Evolutionary conservation across 2,113 vertebrate species (phyloP).

Genomic region (Meleagris gallopavo): DNA sequence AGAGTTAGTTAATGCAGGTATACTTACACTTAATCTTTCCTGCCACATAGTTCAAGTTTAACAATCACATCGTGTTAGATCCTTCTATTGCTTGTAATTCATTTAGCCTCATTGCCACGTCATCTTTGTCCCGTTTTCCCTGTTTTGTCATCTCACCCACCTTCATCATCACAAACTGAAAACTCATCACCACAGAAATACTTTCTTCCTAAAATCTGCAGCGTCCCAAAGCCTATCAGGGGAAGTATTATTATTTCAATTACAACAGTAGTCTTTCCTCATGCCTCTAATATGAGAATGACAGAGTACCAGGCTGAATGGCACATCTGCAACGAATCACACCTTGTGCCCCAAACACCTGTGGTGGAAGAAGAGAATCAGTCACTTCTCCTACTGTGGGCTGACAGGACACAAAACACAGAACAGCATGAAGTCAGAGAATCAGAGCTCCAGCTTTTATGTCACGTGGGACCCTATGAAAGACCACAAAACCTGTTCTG

Average conservation of each 20-base stretch:
- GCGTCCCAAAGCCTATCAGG: not conserved
- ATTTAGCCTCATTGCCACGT: not conserved
- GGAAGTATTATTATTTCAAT: not conserved
- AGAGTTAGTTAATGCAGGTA: not conserved
- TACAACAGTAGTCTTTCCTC: not conserved
- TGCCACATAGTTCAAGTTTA: not conserved
- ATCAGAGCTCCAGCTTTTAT: conserved; percentile 26
- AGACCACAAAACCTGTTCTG: not conserved
- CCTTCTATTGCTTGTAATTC: not conserved
- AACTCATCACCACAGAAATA: not conserved
- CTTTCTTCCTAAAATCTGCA: not conserved
- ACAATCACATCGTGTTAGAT: not conserved
- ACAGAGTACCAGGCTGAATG: not conserved
- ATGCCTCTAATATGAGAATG: rapidly evolving
- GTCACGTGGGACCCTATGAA: not conserved
- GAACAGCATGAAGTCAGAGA: not conserved
- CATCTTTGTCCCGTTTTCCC: not conserved
- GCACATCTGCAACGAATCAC: not conserved
- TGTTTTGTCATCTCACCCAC: not conserved
- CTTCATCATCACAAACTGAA: not conserved
- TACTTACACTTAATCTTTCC: not conserved
- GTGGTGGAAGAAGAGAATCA: conserved; percentile 1
- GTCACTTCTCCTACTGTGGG: conserved; percentile 9
- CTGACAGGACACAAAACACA: not conserved
- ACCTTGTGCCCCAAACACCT: not conserved